These are phyloP conservation scores for Guaruba guarouba DNA, from an alignment of 2,113 vertebrate species.

Conservation along the genomic window DNA sequence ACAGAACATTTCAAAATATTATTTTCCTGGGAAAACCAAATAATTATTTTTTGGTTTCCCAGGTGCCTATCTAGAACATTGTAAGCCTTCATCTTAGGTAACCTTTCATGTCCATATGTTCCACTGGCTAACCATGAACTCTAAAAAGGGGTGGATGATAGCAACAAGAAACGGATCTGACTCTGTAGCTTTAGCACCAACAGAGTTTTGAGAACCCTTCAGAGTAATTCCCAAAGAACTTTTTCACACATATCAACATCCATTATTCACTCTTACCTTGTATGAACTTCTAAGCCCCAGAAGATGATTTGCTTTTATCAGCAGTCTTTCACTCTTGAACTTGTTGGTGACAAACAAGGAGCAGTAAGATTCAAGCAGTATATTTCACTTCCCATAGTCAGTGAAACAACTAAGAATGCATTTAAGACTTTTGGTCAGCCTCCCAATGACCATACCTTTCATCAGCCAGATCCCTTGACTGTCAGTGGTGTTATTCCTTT, in stretches of 20 bases:
- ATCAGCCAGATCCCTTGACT: neutral
- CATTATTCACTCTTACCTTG: neutral
- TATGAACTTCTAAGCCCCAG: neutral
- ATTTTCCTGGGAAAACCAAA: neutral
- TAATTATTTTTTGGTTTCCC: neutral
- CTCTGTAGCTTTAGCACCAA: neutral
- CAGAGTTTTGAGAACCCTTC: neutral
- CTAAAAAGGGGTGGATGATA: neutral
- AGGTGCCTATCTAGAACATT: neutral
- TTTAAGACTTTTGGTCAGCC: neutral
- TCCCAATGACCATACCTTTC: neutral
- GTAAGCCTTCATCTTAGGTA: neutral
- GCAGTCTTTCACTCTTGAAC: neutral
- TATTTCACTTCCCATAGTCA: neutral
- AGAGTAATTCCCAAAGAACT: neutral
- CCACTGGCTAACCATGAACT: neutral
- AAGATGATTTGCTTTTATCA: neutral
- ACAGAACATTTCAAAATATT: neutral
- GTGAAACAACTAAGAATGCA: neutral
- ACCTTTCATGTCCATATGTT: neutral
- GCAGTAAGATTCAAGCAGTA: neutral
- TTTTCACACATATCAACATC: neutral
- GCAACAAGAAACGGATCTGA: neutral
- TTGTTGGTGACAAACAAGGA: neutral
- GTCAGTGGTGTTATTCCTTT: neutral